These are phyloP conservation scores for Nymphalis polychloros DNA, from an alignment of 2,888 invertebrate species.

Conservation along the genomic window DNA sequence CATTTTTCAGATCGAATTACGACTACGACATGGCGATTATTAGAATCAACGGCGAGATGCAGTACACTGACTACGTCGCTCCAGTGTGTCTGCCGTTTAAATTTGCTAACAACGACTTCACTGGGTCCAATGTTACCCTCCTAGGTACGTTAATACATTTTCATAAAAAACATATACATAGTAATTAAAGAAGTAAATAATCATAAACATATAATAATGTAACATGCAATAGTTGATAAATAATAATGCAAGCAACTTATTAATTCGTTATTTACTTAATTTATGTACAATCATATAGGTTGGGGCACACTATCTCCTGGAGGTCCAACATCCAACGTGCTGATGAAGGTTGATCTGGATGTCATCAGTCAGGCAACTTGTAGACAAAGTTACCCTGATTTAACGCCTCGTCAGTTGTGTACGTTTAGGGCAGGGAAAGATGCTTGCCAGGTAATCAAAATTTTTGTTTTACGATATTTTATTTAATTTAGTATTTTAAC, in stretches of 20 bases:
- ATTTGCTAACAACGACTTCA: constrained; percentile 52
- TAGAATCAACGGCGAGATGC: constrained; percentile 56
- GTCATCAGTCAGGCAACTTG: constrained; percentile 75
- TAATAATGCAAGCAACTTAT: background rate
- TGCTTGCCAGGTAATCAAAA: constrained; percentile 78
- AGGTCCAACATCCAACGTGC: constrained; percentile 71
- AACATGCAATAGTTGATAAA: too few species aligned
- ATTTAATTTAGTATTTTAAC: too few species aligned
- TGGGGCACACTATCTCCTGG: constrained; percentile 82
- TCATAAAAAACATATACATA: too few species aligned
- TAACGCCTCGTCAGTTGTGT: constrained; percentile 68
- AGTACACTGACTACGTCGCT: constrained; percentile 77
- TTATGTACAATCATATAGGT: constrained; percentile 62
- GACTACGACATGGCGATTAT: constrained; percentile 82
- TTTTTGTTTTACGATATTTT: too few species aligned
- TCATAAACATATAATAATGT: too few species aligned
- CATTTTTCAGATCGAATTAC: constrained; percentile 49
- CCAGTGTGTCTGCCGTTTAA: constrained; percentile 85
- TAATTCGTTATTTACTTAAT: background rate
- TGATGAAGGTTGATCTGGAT: constrained; percentile 78
- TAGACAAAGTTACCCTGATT: constrained; percentile 40
- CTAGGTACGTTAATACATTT: constrained; percentile 66
- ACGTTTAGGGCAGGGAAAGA: constrained; percentile 78
- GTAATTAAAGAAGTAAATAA: too few species aligned
- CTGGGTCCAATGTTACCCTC: constrained; percentile 60